Evolutionary conservation across 1,140 invertebrate species (phyloP), one percentile per base, ranked within the genome.

Genomic region (Maconellicoccus hirsutus): DNA sequence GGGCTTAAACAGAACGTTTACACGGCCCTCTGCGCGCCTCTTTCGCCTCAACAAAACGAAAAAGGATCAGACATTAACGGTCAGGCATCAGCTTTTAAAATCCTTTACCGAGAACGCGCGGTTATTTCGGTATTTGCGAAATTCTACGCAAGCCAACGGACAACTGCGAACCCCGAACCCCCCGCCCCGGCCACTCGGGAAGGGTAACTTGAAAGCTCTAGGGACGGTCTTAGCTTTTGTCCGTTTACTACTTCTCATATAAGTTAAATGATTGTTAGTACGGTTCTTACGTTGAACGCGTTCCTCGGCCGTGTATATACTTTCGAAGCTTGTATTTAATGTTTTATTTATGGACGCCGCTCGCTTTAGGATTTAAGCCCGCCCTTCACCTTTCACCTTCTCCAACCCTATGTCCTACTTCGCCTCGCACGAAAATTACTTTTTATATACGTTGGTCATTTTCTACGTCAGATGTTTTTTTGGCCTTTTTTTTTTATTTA

Each of bases 1-100:
- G 42, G 42, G 42, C 42, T 52, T 52, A 52, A 52, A 52, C n/a
- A 52, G 42, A 52, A 52, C 42, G 42, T 52, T 52, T 52, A 52
- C 42, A 52, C 42, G 42, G 6, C 42, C 6, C 42, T n/a, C n/a
- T n/a, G n/a, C 12, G 42, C 16, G n/a, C 42, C 42, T 6, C n/a
- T 52, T 52, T 33, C 3, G 42, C n/a, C 3, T 52, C 2, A 52
- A 52, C 42, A 52, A 52, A 52, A 52, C 42, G 25, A 66, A 66
- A 66, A 66, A 66, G 61, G 61, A 66, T 66, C 22, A 66, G 61
- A 66, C 61, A 66, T 66, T 66, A 66, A 66, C 61, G 61, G 21
- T 66, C 61, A 26, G 61, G 61, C 21, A 66, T 66, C 61, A 66
- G 25, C 22, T 19, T 66, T 66, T 66, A 66, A 66, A 66, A 66